Conservation (phyloP, 2,113 vertebrate species). For the Diadophis punctatus region DNA sequence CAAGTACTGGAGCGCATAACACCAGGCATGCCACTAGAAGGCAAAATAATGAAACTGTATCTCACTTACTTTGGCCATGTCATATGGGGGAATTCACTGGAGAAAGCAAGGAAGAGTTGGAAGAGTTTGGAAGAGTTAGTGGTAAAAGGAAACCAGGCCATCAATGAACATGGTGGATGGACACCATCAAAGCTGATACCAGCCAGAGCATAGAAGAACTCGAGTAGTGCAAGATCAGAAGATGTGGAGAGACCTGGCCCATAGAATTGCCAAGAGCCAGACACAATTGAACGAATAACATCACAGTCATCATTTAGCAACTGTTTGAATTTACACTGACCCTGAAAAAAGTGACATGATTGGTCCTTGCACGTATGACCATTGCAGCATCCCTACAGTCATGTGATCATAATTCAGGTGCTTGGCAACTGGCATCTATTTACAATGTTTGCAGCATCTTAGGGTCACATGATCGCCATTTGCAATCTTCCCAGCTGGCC, state of each 20-base stretch:
- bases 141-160: neutral
- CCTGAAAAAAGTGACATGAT: neutral
- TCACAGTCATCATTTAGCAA: neutral
- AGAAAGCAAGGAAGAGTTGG: neutral
- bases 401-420: neutral
- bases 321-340: neutral
- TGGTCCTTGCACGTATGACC: neutral
- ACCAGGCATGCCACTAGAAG: neutral
- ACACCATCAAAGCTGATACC: neutral
- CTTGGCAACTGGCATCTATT: neutral
- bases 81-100: neutral
- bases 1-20: neutral
- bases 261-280: neutral
- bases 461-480: too few species aligned
- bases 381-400: neutral
- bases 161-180: neutral
- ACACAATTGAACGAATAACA: neutral
- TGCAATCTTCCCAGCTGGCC: neutral
- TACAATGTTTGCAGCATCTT: neutral
- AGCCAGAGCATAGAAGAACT: neutral
- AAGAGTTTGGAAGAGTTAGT: neutral
- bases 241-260: neutral
- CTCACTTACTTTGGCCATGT: neutral
- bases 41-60: neutral
- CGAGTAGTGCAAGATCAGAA: neutral